phyloP scores from a whole-genome alignment of 2,113 vertebrate genomes.

The Seriola dumerili region DNA sequence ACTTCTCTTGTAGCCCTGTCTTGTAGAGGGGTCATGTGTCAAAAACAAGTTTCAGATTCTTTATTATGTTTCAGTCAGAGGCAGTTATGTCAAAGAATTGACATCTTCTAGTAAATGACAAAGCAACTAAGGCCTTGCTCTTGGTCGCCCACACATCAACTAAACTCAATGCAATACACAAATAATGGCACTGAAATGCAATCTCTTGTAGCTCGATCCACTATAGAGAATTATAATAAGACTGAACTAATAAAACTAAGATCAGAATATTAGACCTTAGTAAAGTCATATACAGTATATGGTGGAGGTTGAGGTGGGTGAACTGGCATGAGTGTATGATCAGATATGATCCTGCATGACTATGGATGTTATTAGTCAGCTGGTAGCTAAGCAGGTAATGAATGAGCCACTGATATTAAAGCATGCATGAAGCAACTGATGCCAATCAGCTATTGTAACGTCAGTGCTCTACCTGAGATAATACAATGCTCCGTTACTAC shows the following conservation, averaged over 20 bases:
- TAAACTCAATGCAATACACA: neutral
- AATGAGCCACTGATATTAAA: too few species aligned
- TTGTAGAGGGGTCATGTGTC: neutral
- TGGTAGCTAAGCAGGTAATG: neutral
- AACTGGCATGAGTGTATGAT: neutral
- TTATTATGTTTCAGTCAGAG: constrained; percentile 4
- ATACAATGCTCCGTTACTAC: too few species aligned
- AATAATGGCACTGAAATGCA: too few species aligned
- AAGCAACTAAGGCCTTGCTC: neutral
- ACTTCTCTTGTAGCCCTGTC: neutral
- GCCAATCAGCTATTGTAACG: too few species aligned
- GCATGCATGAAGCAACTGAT: too few species aligned
- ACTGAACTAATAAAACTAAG: neutral
- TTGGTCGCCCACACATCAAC: neutral
- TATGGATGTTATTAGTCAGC: neutral
- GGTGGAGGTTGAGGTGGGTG: neutral
- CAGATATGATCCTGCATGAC: neutral
- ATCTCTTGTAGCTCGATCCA: neutral
- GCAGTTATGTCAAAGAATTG: neutral
- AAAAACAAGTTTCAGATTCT: neutral
- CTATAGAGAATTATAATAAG: neutral
- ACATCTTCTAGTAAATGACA: neutral
- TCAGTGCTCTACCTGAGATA: too few species aligned
- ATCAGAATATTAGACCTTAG: neutral
- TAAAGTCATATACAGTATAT: neutral